A percentile compares a stretch with the other conserved stretches of the same genome.
Conservation (phyloP, 2,888 invertebrate species). For the Merodon equestris region DNA sequence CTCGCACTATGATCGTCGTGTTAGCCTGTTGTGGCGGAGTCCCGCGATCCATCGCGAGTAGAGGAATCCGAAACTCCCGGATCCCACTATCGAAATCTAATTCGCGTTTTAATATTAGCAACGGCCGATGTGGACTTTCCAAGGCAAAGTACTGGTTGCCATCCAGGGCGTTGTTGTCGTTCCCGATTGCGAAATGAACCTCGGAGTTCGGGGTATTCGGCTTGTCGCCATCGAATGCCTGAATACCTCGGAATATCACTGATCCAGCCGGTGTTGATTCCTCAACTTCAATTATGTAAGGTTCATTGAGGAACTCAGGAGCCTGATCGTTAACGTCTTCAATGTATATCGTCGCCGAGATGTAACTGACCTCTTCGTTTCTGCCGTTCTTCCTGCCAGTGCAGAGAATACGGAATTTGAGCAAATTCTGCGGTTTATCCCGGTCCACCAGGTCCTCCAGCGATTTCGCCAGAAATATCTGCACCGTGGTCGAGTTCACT, state of each 20-base stretch:
- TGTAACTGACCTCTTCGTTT: conserved; percentile 84
- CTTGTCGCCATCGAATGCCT: conserved; percentile 90
- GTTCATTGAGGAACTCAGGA: conserved; percentile 87
- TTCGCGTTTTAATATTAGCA: conserved; percentile 85
- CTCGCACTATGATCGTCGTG: conserved; percentile 85
- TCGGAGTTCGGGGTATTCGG: conserved; percentile 94
- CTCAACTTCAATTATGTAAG: conserved; percentile 89
- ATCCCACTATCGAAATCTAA: conserved; percentile 91
- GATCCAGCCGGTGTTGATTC: conserved; percentile 88
- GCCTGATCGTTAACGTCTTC: conserved; percentile 93
- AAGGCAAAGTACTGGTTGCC: conserved; percentile 83
- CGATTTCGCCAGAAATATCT: conserved; percentile 87
- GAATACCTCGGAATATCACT: conserved; percentile 89
- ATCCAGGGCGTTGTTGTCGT: conserved; percentile 77
- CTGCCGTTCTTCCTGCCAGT: conserved; percentile 74
- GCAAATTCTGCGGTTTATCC: conserved; percentile 88
- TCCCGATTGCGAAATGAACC: conserved; percentile 89
- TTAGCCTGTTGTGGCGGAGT: conserved; percentile 87
- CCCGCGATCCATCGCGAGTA: conserved; percentile 91
- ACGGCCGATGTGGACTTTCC: conserved; percentile 89
- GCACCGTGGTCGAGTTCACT: conserved; percentile 87
- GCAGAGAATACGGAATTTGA: conserved; percentile 90
- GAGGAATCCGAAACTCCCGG: conserved; percentile 85
- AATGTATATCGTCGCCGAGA: conserved; percentile 92
- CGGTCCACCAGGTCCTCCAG: conserved; percentile 90